A percentile compares a stretch with the other conserved stretches of the same genome.
These are phyloP conservation scores for Elanus axillaris DNA, from an alignment of 2,113 vertebrate species.

Conservation along the genomic window DNA sequence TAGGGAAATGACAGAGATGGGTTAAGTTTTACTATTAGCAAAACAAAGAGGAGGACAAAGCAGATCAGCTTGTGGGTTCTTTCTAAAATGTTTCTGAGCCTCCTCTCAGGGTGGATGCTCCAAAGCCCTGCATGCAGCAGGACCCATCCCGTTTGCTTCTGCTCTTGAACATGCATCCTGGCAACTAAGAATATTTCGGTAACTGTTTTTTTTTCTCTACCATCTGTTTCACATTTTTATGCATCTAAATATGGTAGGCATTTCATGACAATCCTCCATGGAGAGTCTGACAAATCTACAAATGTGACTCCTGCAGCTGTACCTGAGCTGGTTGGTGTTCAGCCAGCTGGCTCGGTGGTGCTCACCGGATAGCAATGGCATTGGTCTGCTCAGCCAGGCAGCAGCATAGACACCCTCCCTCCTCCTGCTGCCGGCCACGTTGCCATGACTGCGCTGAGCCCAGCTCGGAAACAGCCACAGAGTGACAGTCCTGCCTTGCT, in stretches of 20 bases:
- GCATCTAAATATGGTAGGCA: background rate
- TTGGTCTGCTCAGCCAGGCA: background rate
- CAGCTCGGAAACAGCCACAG: background rate
- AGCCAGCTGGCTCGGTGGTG: background rate
- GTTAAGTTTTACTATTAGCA: constrained; percentile 51
- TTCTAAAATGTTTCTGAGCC: background rate
- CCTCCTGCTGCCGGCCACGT: background rate
- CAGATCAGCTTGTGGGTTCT: background rate
- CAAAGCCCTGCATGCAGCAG: background rate
- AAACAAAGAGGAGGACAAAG: constrained; percentile 19
- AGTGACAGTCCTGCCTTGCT: background rate
- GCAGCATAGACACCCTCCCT: background rate
- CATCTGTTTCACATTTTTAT: background rate
- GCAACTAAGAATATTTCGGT: background rate
- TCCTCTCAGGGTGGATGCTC: background rate
- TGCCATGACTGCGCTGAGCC: background rate
- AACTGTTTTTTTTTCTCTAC: background rate
- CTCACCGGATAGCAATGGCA: background rate
- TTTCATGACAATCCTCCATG: background rate
- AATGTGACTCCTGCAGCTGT: background rate
- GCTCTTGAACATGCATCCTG: background rate
- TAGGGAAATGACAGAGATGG: background rate
- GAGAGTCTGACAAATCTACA: background rate
- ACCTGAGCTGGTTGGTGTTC: background rate
- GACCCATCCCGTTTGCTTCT: background rate